Percentiles rank a stretch among this genome's conserved stretches.
phyloP scores from a whole-genome alignment of 2,113 vertebrate species.

The Uria aalge region DNA sequence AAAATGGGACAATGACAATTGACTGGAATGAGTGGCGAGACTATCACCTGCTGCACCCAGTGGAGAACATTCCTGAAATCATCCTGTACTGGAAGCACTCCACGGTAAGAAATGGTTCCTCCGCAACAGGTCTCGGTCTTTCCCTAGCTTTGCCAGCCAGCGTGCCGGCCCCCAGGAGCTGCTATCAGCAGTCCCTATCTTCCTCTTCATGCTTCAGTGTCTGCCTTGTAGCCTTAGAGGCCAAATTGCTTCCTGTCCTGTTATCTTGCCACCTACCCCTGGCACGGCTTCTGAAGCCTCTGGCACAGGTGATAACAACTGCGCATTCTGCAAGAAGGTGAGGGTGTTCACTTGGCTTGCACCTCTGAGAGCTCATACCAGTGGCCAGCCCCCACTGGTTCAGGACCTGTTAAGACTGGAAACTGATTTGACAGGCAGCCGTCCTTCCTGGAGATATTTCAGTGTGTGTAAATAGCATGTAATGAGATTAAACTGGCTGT shows the following conservation, averaged over 20 bases:
- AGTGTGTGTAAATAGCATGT: not conserved
- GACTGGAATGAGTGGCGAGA: constrained; percentile 97
- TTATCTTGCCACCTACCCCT: not conserved
- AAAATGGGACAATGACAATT: constrained; percentile 95
- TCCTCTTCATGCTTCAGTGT: not conserved
- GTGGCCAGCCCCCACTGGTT: not conserved
- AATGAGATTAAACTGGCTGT: not conserved
- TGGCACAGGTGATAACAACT: not conserved
- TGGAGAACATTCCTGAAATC: constrained; percentile 95
- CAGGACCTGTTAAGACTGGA: not conserved
- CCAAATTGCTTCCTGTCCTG: not conserved
- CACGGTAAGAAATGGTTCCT: constrained; percentile 77
- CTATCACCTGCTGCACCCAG: constrained; percentile 91
- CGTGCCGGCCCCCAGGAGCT: not conserved
- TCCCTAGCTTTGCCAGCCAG: not conserved
- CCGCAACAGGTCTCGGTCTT: not conserved
- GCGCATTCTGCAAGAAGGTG: not conserved
- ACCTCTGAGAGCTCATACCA: not conserved
- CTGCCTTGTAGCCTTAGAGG: not conserved
- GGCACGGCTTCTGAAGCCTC: not conserved
- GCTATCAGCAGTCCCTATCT: not conserved
- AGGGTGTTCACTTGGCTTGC: not conserved
- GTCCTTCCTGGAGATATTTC: not conserved
- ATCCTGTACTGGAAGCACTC: constrained; percentile 98
- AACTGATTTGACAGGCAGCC: not conserved